Base-by-base conservation (phyloP, 2,888 invertebrate species). In the Euplexia lucipara region DNA sequence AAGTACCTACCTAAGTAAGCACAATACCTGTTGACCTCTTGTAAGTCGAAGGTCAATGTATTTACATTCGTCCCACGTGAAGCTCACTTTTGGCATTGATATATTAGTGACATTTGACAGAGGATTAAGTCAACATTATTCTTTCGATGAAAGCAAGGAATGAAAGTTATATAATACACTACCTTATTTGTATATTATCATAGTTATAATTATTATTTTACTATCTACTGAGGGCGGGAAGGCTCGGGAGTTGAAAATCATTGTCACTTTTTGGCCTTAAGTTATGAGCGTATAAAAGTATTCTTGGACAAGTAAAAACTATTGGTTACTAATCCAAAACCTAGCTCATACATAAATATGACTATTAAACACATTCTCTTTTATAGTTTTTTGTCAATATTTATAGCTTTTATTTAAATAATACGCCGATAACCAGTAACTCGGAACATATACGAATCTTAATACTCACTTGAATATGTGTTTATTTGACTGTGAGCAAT, bases 391-490 rank as follows among this genome's bases (percentile, higher is more conserved):
- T 75, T 64, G 57, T 71, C 78, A 75, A 79, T 79, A 75, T 81
- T 81, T 79, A 81, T 79, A 64, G 73, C 53, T 57, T 66, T 48
- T 67, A 82, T 81, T 81, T 79, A 47, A 82, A 81, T 81, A 79
- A 68, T 72, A 79, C 22, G 49, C 30, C 67, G 59, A 68, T 75
- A 75, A 71, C 34, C 16, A 61, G 67, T 65, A 70, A 79, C 51
- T 51, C 22, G 60, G 68, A 65, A 65, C 70, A 48, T 59, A 76
- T 48, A 76, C 53, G 64, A 66, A 59, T 62, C 57, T 78, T 78
- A 70, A 81, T 68, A 54, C 60, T 62, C 39, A 68, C 69, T 79
- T 78, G 75, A 81, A 79, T 79, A 79, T 70, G 82, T 81, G 81
- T 82, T 81, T 81, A 81, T 79, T 79, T 77, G 51, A 64, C 60